Percentiles rank a stretch among this genome's conserved stretches.
Evolutionary conservation across 2,113 vertebrate genomes (phyloP).

Genomic region (Lophius piscatorius): DNA sequence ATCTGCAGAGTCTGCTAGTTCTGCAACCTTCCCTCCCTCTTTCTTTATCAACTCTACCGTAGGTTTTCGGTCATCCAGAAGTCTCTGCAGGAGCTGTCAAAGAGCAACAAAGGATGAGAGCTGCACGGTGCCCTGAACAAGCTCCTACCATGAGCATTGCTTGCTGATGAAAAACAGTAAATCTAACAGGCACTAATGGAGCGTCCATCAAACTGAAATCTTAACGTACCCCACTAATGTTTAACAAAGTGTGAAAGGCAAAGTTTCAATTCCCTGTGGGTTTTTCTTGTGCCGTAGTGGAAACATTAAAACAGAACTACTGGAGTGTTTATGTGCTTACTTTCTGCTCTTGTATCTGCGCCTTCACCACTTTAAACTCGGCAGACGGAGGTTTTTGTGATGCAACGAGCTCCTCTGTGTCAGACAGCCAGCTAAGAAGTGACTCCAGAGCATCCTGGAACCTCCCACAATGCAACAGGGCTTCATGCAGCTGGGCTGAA

Average conservation of each 20-base stretch:
- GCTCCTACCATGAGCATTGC: neutral
- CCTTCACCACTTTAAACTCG: conserved; percentile 98
- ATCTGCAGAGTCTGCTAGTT: conserved; percentile 89
- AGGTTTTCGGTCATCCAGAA: conserved; percentile 92
- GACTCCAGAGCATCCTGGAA: conserved; percentile 98
- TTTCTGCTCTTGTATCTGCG: conserved; percentile 98
- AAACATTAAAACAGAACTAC: conserved; percentile 16
- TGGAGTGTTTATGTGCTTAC: conserved; percentile 70
- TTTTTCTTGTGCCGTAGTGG: neutral
- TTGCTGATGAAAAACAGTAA: conserved; percentile 50
- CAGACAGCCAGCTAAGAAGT: conserved; percentile 94
- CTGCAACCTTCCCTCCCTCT: conserved; percentile 92
- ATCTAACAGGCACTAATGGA: conserved; percentile 48
- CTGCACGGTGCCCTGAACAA: conserved; percentile 45
- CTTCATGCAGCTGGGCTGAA: conserved; percentile 93
- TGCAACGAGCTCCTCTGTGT: conserved; percentile 95
- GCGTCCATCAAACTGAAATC: conserved; percentile 39
- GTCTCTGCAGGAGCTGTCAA: conserved; percentile 90
- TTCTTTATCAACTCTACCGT: conserved; percentile 93
- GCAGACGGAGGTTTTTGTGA: conserved; percentile 95
- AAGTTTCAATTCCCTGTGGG: conserved; percentile 16
- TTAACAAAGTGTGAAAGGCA: conserved; percentile 54
- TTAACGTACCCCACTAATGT: conserved; percentile 38
- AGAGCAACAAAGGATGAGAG: conserved; percentile 53
- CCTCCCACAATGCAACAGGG: conserved; percentile 92